Evolutionary conservation across 2,797 vertebrate species (phyloP), one percentile per base, ranked within the genome.

Genomic region (Odontamblyopus lacepedii): DNA sequence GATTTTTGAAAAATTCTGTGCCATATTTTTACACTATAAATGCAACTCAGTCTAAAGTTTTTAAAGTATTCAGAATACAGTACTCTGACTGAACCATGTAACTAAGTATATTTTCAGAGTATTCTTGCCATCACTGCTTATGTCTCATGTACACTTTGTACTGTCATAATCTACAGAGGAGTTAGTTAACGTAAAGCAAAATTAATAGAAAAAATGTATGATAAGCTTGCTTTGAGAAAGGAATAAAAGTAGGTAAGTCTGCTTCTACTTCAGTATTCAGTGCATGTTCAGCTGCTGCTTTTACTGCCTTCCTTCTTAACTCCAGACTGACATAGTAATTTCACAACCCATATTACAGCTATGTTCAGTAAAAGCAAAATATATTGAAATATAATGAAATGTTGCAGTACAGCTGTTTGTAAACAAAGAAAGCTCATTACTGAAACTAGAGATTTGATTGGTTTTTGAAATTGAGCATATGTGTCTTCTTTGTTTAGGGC

Each of bases 291-390:
- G 63, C 26, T 16, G 44, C 35, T 63, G 32, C 35, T 13, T 23
- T 35, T 63, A n/a, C 23, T 9, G 7, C 8, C 62, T 63, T 19
- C 38, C 38, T 63, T 63, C 41, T 56, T 63, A 63, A 63, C 62
- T 63, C 38, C 3, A 44, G 62, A 44, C 62, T 63, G 62, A 41
- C 62, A 64, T n/a, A 38, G 12, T 64, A 64, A 64, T 44, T 44
- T n/a, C 35, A 63, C n/a, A 15, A 57, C 38, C 41, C 35, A 26
- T 15, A 63, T 23, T 64, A 18, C 4, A 62, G 60, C 30, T 35
- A 3, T n/a, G 30, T 62, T n/a, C 35, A 44, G 3, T 64, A 26
- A 64, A 63, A 41, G 32, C 32, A 63, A 63, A 63, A 23, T n/a
- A 32, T 9, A 50, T 15, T 19, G 32, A 32, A 32, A 32, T 32